phyloP scores from a whole-genome alignment of 2,888 invertebrate species.

The Diplolepis rosae region DNA sequence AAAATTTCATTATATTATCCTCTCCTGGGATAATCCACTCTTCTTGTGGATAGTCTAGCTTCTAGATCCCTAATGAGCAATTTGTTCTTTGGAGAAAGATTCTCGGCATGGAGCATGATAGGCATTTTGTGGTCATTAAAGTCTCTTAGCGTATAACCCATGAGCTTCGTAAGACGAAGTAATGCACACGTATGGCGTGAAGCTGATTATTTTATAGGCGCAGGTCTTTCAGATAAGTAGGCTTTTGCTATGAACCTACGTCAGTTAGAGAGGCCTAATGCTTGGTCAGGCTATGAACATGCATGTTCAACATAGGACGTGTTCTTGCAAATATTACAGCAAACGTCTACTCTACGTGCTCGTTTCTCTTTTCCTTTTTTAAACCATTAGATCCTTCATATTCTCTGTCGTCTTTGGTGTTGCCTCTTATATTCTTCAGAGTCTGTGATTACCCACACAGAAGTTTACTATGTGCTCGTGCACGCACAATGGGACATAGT shows the following conservation, averaged over 20 bases:
- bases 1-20: too few relatives aligned
- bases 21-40: too few relatives aligned
- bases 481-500: conserved; percentile 12
- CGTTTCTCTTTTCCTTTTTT: conserved; percentile 32
- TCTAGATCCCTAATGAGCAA: conserved; percentile 11
- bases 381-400: conserved; percentile 18
- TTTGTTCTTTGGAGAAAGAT: not conserved
- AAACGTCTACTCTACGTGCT: too few relatives aligned
- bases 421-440: conserved; percentile 6
- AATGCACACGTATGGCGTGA: not conserved
- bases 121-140: conserved; percentile 4
- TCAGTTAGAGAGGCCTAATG: conserved; percentile 6
- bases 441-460: conserved; percentile 12
- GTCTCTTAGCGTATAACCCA: not conserved
- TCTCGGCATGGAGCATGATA: not conserved
- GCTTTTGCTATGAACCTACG: not conserved
- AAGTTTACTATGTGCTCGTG: not conserved
- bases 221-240: not conserved
- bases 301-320: not conserved
- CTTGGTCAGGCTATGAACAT: conserved; percentile 8
- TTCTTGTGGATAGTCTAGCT: too few relatives aligned
- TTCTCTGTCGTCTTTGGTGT: not conserved
- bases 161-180: not conserved
- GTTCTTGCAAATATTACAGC: conserved; percentile 6
- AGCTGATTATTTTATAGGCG: conserved; percentile 8